Evolutionary conservation across 2,888 invertebrate genomes (phyloP).

Genomic region (Cryptosula pallasiana): DNA sequence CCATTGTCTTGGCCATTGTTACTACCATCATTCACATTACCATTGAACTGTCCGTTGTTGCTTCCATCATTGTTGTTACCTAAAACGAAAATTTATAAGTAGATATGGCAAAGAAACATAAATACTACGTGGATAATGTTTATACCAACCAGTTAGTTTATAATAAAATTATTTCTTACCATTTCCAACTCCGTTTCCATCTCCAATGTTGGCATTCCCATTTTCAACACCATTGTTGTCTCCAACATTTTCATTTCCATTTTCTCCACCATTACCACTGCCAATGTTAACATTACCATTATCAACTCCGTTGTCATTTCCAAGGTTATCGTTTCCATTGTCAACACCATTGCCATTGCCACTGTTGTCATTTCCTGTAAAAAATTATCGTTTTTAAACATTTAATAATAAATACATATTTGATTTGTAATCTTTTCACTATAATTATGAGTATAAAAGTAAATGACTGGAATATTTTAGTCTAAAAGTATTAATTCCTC

Average conservation of each 20-base stretch:
- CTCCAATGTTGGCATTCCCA: background rate
- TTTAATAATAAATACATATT: background rate
- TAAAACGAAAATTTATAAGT: background rate
- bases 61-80: constrained; percentile 10
- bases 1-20: background rate
- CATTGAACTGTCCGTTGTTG: background rate
- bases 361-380: constrained; percentile 7
- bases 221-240: background rate
- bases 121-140: too few relatives aligned
- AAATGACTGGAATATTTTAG: background rate
- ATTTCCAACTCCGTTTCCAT: background rate
- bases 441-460: background rate
- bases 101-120: too few relatives aligned
- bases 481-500: background rate
- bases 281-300: constrained; percentile 8
- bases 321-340: constrained; percentile 15
- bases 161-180: background rate
- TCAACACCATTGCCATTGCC: background rate
- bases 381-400: background rate
- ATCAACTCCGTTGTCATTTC: background rate
- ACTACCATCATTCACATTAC: constrained; percentile 11
- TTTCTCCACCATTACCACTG: background rate
- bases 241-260: constrained; percentile 10
- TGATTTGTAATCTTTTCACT: too few relatives aligned
- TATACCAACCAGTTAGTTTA: too few relatives aligned